A percentile compares a stretch with the other conserved stretches of the same genome.
Conservation (phyloP, 1,140 invertebrate genomes). For the Lysiphlebus fabarum region DNA sequence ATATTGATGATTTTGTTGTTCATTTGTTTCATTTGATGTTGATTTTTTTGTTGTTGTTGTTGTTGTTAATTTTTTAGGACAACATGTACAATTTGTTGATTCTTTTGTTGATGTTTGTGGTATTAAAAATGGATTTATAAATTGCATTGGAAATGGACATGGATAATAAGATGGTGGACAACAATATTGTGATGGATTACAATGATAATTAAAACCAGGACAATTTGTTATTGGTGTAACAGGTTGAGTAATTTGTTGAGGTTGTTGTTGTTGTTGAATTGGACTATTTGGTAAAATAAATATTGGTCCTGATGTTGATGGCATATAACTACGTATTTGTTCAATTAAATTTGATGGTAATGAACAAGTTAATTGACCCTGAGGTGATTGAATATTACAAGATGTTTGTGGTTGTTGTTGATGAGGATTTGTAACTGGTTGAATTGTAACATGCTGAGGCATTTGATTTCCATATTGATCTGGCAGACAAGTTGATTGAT, state of each 20-base stretch:
- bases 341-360: conserved; percentile 36
- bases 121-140: conserved; percentile 20
- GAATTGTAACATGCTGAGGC: not conserved
- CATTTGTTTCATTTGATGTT: conserved; percentile 16
- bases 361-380: not conserved
- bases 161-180: conserved; percentile 31
- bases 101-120: not conserved
- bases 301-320: conserved; percentile 34
- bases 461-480: conserved; percentile 1
- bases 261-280: conserved; percentile 12
- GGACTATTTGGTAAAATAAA: conserved; percentile 43
- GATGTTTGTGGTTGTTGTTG: not conserved
- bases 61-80: conserved; percentile 16
- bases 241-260: not conserved
- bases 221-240: conserved; percentile 8
- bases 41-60: not conserved
- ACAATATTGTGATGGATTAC: conserved; percentile 19
- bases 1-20: conserved; percentile 43
- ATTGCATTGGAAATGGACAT: conserved; percentile 30
- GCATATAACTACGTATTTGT: conserved; percentile 36
- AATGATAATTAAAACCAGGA: conserved; percentile 18
- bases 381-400: conserved; percentile 11
- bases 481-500: conserved; percentile 1
- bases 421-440: not conserved
- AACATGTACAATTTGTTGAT: conserved; percentile 29